These are phyloP conservation scores for Heteractis magnifica DNA, from an alignment of 92 coral and sea anemone genomes.

Conservation along the genomic window DNA sequence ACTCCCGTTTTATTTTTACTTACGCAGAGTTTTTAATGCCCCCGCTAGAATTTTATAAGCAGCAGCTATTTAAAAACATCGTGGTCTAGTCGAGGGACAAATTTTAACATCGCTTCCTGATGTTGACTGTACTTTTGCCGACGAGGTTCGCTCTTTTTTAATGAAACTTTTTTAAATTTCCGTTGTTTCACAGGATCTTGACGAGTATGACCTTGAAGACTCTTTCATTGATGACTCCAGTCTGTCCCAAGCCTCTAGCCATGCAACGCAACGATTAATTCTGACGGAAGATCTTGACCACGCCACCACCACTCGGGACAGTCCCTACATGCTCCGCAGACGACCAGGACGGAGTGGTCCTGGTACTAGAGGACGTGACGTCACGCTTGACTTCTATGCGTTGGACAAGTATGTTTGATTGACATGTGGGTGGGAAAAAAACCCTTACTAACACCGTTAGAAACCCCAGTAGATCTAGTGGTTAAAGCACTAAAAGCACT, in stretches of 20 bases:
- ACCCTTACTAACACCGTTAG: background rate
- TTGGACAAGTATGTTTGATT: conserved; percentile 3
- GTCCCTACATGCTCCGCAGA: conserved; percentile 30
- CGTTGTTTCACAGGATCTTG: conserved; percentile 28
- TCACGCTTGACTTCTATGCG: background rate
- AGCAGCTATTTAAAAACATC: background rate
- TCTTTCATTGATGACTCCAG: conserved; percentile 68
- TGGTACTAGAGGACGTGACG: background rate
- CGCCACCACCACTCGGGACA: background rate
- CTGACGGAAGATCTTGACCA: conserved; percentile 17
- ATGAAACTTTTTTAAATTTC: background rate
- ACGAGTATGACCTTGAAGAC: conserved; percentile 64
- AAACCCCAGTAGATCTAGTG: background rate
- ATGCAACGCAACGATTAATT: background rate
- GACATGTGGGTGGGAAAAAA: background rate
- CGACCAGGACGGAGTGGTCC: background rate
- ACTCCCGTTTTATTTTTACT: background rate
- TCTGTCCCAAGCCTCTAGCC: conserved; percentile 13
- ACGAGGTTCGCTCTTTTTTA: background rate
- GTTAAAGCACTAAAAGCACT: background rate
- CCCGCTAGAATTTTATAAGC: background rate
- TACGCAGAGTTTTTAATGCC: background rate
- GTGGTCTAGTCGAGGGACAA: background rate
- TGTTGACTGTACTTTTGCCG: background rate
- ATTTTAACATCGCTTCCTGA: background rate